A percentile compares a stretch with the other conserved stretches of the same genome.
Conservation (phyloP, 1,140 invertebrate genomes). For the Nephila pilipes region DNA sequence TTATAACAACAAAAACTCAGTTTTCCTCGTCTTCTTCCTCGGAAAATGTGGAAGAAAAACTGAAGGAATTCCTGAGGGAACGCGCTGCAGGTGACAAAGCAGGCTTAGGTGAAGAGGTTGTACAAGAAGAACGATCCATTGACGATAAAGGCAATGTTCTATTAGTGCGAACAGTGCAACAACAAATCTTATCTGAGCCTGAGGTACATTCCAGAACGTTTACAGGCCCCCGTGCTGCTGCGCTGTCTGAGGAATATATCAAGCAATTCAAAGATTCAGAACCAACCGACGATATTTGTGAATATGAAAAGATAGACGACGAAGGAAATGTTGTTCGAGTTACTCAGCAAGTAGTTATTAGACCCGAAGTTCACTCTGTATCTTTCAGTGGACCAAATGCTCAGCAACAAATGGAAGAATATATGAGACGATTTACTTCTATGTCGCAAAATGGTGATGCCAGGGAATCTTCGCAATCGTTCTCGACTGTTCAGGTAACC, state of each 20-base stretch:
- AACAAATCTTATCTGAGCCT: slow-evolving; percentile 63
- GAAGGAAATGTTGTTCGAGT: slow-evolving; percentile 69
- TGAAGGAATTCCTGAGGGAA: slow-evolving; percentile 75
- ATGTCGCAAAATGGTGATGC: slow-evolving; percentile 27
- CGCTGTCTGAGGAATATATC: slow-evolving; percentile 59
- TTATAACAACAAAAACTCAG: slow-evolving; percentile 41
- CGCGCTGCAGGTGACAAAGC: slow-evolving; percentile 50
- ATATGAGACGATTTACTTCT: slow-evolving; percentile 81
- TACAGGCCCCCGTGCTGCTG: slow-evolving; percentile 70
- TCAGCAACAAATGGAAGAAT: slow-evolving; percentile 82
- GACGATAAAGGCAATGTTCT: slow-evolving; percentile 77
- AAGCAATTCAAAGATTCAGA: slow-evolving; percentile 57
- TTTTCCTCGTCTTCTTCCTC: slow-evolving; percentile 74
- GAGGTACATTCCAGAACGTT: slow-evolving; percentile 69
- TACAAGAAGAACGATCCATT: slow-evolving; percentile 76
- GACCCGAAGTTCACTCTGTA: slow-evolving; percentile 83
- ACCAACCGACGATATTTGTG: slow-evolving; percentile 49
- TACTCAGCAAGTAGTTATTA: slow-evolving; percentile 81
- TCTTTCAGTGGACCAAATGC: slow-evolving; percentile 84
- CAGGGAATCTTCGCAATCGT: background rate
- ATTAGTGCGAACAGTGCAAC: slow-evolving; percentile 63
- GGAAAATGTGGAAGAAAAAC: slow-evolving; percentile 75
- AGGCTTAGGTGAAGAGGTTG: slow-evolving; percentile 58
- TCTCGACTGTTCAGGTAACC: background rate
- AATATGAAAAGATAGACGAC: slow-evolving; percentile 70